Conservation (phyloP, 2,888 invertebrate genomes). For the Leptopilina myrica region DNA sequence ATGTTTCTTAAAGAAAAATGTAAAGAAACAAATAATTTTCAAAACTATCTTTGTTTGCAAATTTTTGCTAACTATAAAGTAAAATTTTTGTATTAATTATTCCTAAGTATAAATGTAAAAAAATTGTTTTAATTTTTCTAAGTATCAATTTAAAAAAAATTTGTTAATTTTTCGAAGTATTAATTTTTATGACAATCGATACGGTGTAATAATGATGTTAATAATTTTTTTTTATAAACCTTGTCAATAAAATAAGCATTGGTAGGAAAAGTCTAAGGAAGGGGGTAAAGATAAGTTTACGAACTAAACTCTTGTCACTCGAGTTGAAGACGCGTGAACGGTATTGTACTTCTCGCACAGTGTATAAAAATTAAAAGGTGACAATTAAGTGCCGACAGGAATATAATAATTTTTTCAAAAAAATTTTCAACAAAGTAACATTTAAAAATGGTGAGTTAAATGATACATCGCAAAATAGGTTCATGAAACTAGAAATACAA, state of each 20-base stretch:
- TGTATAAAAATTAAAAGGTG: not conserved
- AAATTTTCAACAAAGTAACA: not conserved
- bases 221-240: not conserved
- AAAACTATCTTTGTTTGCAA: too few species aligned
- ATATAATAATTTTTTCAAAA: not conserved
- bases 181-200: not conserved
- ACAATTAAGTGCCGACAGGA: not conserved
- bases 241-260: not conserved
- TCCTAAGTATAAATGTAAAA: too few species aligned
- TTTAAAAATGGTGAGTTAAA: slow-evolving; percentile 8
- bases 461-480: not conserved
- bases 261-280: not conserved
- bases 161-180: too few species aligned
- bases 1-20: too few species aligned
- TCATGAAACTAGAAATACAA: slow-evolving; percentile 20
- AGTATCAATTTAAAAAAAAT: too few species aligned
- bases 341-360: not conserved
- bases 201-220: not conserved
- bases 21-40: too few species aligned
- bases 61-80: too few species aligned
- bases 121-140: too few species aligned
- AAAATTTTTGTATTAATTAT: too few species aligned
- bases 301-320: not conserved
- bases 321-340: slow-evolving; percentile 15
- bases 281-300: not conserved